Evolutionary conservation across 2,113 vertebrate genomes (phyloP).

Genomic region (Cervus canadensis): DNA sequence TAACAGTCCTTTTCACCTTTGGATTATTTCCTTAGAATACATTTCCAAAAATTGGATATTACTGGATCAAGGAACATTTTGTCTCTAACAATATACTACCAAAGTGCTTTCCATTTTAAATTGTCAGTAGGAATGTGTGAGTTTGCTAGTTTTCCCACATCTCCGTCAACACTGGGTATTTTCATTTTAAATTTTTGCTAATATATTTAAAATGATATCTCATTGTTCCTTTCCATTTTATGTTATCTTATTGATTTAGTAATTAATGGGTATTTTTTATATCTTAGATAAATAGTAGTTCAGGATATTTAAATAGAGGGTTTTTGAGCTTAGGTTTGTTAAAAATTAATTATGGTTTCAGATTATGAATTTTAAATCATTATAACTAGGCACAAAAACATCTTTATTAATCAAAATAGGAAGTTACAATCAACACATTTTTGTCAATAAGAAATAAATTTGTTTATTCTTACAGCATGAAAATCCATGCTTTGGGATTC

Average conservation of each 20-base stretch:
- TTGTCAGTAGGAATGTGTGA: neutral
- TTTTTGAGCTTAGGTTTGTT: neutral
- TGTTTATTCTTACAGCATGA: neutral
- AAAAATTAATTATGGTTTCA: neutral
- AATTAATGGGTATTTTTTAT: neutral
- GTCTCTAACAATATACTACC: neutral
- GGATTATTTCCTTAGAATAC: neutral
- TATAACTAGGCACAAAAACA: neutral
- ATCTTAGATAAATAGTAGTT: neutral
- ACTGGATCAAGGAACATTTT: neutral
- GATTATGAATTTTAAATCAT: neutral
- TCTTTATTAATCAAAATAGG: neutral
- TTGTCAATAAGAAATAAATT: neutral
- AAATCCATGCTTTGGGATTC: neutral
- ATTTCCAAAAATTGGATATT: neutral
- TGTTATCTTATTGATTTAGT: neutral
- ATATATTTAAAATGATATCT: neutral
- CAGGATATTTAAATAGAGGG: neutral
- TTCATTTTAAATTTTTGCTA: neutral
- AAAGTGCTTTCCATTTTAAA: neutral
- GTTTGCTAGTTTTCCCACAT: neutral
- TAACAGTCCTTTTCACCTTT: neutral
- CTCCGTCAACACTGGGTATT: neutral
- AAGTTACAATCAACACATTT: neutral
- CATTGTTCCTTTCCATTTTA: neutral